These are phyloP conservation scores for Meliscaeva auricollis DNA, from an alignment of 2,888 invertebrate species.

Conservation along the genomic window DNA sequence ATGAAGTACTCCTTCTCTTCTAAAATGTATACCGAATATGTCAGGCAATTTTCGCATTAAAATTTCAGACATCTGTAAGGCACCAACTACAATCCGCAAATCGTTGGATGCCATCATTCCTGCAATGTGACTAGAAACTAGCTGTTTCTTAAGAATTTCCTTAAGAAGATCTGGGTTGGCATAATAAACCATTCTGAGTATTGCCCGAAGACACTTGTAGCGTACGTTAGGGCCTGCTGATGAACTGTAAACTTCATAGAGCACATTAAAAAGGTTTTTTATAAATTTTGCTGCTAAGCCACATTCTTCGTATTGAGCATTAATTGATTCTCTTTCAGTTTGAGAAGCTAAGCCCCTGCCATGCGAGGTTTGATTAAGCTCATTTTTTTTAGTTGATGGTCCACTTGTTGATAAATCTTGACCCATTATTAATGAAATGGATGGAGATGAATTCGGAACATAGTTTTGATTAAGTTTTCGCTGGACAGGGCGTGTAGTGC, in stretches of 20 bases:
- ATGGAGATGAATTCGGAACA: conserved; percentile 79
- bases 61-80: conserved; percentile 98
- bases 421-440: conserved; percentile 75
- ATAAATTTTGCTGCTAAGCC: conserved; percentile 89
- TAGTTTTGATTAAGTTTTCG: conserved; percentile 89
- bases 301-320: conserved; percentile 89
- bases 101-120: conserved; percentile 99
- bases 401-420: conserved; percentile 80
- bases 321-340: conserved; percentile 79
- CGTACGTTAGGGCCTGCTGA: conserved; percentile 99
- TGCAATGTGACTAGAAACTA: conserved; percentile 98
- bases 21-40: conserved; percentile 97
- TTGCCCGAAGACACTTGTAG: conserved; percentile 97
- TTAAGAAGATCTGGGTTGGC: conserved; percentile 94
- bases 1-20: conserved; percentile 98
- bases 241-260: conserved; percentile 99
- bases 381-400: conserved; percentile 70
- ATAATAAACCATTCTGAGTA: conserved; percentile 98
- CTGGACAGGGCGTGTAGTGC: conserved; percentile 96
- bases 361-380: background rate
- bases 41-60: conserved; percentile 98
- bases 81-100: conserved; percentile 97
- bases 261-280: conserved; percentile 94
- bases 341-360: conserved; percentile 58
- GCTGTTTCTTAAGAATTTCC: conserved; percentile 88